Conservation (phyloP, 2,113 vertebrate genomes). For the Condylura cristata region DNA sequence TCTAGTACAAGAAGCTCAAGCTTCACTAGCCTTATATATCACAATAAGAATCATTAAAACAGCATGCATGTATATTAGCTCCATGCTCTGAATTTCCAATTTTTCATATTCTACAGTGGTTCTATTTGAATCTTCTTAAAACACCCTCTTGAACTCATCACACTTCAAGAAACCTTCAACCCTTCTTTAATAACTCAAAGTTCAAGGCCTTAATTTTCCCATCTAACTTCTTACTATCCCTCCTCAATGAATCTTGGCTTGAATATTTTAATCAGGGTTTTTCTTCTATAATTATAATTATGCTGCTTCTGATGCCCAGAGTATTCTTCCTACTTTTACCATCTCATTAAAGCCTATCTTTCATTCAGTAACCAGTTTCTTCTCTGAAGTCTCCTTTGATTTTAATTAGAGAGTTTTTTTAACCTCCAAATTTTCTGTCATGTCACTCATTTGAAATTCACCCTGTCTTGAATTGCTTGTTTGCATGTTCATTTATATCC, state of each 20-base stretch:
- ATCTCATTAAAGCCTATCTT: not conserved
- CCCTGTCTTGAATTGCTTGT: not conserved
- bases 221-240: not conserved
- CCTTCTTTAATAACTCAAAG: slow-evolving; percentile 18
- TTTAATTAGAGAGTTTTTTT: not conserved
- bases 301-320: not conserved
- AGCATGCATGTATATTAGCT: not conserved
- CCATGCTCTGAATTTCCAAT: not conserved
- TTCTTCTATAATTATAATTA: not conserved
- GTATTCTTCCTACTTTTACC: not conserved
- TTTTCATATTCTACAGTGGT: not conserved
- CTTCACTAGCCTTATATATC: not conserved
- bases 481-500: not conserved
- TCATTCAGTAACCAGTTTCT: not conserved
- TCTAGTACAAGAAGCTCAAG: not conserved
- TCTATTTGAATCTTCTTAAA: not conserved
- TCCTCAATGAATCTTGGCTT: not conserved
- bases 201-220: slow-evolving; percentile 10
- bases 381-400: not conserved
- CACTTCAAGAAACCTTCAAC: not conserved
- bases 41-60: not conserved
- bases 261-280: slow-evolving; percentile 39
- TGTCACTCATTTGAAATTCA: not conserved
- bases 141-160: not conserved
- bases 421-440: not conserved